These are phyloP conservation scores for Tapirus indicus DNA, from an alignment of 2,797 vertebrate species.

Conservation along the genomic window DNA sequence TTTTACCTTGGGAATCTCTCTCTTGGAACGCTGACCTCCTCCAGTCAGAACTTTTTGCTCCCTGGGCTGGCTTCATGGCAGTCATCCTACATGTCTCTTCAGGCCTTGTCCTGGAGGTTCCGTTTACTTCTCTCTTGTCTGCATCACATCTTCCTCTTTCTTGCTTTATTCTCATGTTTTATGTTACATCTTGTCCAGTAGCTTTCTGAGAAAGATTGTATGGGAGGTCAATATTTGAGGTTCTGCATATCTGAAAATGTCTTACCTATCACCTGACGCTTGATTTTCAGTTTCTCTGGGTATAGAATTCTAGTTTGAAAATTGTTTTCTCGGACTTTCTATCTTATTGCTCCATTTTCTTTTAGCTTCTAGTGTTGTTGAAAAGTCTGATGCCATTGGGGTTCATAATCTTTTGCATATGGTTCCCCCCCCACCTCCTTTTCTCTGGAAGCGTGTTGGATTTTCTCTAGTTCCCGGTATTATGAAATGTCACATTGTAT, in stretches of 20 bases:
- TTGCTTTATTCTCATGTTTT: neutral
- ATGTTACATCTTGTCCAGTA: neutral
- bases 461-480: neutral
- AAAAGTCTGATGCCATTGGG: neutral
- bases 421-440: neutral
- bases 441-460: neutral
- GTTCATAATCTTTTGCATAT: neutral
- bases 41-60: neutral
- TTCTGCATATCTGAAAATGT: neutral
- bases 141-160: neutral
- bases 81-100: neutral
- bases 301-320: slow-evolving; percentile 7
- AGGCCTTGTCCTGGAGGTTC: neutral
- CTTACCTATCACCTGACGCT: neutral
- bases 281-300: neutral
- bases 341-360: neutral
- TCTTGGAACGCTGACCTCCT: neutral
- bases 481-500: neutral
- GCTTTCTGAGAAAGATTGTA: neutral
- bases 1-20: neutral
- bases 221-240: neutral
- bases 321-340: neutral
- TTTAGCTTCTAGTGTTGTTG: neutral
- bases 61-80: neutral
- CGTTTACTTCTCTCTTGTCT: neutral